Conservation (phyloP, 2,113 vertebrate species). For the Junco hyemalis region DNA sequence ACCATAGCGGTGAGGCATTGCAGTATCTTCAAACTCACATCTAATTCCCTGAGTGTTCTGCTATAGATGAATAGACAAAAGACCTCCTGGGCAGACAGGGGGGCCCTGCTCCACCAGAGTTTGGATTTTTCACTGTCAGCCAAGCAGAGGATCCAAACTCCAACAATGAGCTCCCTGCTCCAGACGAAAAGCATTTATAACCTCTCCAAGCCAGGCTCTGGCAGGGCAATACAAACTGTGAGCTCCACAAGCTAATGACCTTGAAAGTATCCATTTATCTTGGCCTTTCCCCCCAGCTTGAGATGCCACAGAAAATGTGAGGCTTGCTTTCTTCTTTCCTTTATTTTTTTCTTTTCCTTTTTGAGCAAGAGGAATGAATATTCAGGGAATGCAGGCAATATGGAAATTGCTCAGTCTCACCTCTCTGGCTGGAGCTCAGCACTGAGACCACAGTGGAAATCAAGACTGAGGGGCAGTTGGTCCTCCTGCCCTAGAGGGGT, state of each 20-base stretch:
- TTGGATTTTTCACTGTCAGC: constrained; percentile 71
- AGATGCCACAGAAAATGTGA: constrained; percentile 68
- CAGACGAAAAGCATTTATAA: constrained; percentile 74
- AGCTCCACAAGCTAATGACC: constrained; percentile 74
- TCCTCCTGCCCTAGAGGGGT: neutral
- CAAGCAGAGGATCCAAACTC: constrained; percentile 52
- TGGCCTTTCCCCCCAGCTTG: constrained; percentile 68
- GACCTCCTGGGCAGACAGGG: neutral
- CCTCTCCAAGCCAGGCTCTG: constrained; percentile 66
- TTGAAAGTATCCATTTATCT: constrained; percentile 80
- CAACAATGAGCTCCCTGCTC: constrained; percentile 67
- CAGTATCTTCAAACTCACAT: neutral
- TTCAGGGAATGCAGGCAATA: constrained; percentile 22
- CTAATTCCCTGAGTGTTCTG: constrained; percentile 1
- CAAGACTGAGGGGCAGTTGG: neutral
- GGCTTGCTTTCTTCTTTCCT: constrained; percentile 49
- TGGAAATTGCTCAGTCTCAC: neutral
- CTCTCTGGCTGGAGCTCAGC: neutral
- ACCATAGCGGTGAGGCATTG: neutral
- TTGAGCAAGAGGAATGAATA: constrained; percentile 43
- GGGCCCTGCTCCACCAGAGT: constrained; percentile 9
- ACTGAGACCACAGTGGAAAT: neutral
- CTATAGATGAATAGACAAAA: constrained; percentile 33
- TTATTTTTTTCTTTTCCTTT: constrained; percentile 33
- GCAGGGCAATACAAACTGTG: constrained; percentile 60